Percentiles rank a stretch among this genome's conserved stretches.
phyloP scores from a whole-genome alignment of 2,888 invertebrate genomes.

The Pollenia amentaria region DNA sequence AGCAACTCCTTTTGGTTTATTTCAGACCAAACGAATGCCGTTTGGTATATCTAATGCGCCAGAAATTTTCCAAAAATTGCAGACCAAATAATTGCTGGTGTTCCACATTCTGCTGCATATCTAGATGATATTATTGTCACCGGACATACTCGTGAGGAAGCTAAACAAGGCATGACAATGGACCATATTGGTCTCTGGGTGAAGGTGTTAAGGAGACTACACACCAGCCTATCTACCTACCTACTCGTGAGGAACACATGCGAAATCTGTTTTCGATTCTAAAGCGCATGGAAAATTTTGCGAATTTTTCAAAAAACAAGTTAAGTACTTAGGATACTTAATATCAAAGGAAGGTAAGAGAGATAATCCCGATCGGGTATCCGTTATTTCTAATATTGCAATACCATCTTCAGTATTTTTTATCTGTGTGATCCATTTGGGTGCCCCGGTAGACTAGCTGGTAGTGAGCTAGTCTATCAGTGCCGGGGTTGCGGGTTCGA shows the following conservation, averaged over 20 bases:
- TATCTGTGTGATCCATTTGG: no score
- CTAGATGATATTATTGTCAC: slow-evolving; percentile 6
- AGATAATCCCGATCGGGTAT: not conserved
- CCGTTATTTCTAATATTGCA: slow-evolving; percentile 5
- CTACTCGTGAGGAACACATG: not conserved
- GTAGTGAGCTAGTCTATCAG: no score
- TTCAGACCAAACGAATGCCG: slow-evolving; percentile 16
- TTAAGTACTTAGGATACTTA: not conserved
- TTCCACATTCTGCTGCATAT: slow-evolving; percentile 10
- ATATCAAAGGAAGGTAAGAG: not conserved
- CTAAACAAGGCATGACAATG: no score
- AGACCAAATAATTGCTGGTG: slow-evolving; percentile 3
- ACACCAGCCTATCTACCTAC: no score
- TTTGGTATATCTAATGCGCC: slow-evolving; percentile 25
- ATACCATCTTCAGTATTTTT: not conserved
- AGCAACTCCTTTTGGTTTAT: slow-evolving; percentile 26
- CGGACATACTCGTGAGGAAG: not conserved
- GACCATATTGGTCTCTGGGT: no score
- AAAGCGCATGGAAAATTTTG: not conserved
- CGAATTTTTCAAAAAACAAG: not conserved
- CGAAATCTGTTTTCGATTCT: slow-evolving; percentile 4
- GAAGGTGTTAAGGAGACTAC: no score
- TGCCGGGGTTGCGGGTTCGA: no score
- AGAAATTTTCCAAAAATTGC: slow-evolving; percentile 4
- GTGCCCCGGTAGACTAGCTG: no score